Conservation (phyloP, 2,888 invertebrate genomes). For the Orthosia gracilis region DNA sequence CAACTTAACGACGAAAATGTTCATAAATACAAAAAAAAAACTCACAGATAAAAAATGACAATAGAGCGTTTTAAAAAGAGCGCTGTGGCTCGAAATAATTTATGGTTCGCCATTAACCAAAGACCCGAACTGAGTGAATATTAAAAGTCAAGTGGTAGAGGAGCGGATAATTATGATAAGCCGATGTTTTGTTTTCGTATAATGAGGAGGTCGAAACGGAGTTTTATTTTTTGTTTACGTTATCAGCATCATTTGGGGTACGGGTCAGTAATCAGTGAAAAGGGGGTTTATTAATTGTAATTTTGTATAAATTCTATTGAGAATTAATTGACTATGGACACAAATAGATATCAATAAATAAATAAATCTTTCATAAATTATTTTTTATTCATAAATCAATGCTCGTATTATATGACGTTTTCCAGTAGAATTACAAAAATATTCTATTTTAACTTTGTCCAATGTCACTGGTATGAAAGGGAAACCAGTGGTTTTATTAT, state of each 20-base stretch:
- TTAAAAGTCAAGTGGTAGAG: conserved; percentile 57
- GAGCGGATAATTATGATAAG: conserved; percentile 70
- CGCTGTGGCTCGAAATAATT: conserved; percentile 50
- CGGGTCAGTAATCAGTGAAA: conserved; percentile 10
- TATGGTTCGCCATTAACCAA: conserved; percentile 61
- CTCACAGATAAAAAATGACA: conserved; percentile 54
- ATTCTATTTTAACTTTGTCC: too few relatives aligned
- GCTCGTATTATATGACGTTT: too few relatives aligned
- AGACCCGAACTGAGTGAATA: conserved; percentile 41
- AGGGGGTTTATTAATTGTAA: not conserved
- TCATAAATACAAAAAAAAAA: conserved; percentile 41
- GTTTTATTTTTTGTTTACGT: conserved; percentile 44
- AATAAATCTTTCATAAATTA: too few relatives aligned
- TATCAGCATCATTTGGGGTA: conserved; percentile 44
- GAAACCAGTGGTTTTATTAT: too few relatives aligned
- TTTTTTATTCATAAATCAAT: too few relatives aligned
- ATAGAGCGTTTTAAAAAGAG: conserved; percentile 57
- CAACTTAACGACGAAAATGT: conserved; percentile 37
- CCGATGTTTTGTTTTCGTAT: conserved; percentile 65
- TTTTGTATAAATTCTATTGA: too few relatives aligned
- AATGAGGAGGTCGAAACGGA: conserved; percentile 63
- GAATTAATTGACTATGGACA: too few relatives aligned
- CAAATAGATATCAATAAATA: too few relatives aligned
- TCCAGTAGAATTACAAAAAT: too few relatives aligned
- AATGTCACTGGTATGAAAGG: too few relatives aligned